Conservation (phyloP, 2,113 vertebrate genomes). For the Monopterus albus region DNA sequence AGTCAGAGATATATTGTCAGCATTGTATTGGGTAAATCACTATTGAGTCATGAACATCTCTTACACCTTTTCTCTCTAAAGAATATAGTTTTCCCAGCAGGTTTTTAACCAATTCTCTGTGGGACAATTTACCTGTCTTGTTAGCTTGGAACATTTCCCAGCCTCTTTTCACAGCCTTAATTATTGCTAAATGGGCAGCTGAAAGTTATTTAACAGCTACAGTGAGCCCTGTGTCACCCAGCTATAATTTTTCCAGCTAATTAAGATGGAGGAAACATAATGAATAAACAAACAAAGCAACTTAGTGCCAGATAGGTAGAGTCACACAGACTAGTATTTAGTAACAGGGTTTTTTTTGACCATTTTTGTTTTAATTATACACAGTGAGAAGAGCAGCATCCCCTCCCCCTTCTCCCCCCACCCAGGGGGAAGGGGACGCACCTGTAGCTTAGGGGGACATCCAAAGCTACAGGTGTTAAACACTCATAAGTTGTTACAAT, state of each 20-base stretch:
- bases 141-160: conserved; percentile 59
- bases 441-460: too few relatives aligned
- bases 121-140: conserved; percentile 66
- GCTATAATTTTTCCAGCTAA: conserved; percentile 53
- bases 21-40: background rate
- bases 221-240: conserved; percentile 40
- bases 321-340: conserved; percentile 31
- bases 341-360: conserved; percentile 12
- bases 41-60: conserved; percentile 33
- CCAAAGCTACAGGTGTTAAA: conserved; percentile 12
- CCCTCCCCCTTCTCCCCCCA: too few relatives aligned
- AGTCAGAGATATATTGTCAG: conserved; percentile 8
- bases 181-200: conserved; percentile 60
- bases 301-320: conserved; percentile 16
- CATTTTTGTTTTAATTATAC: conserved; percentile 22
- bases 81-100: conserved; percentile 42
- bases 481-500: conserved; percentile 3
- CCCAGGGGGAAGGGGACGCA: too few relatives aligned
- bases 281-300: conserved; percentile 47
- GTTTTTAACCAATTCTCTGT: conserved; percentile 45
- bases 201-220: conserved; percentile 62
- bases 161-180: conserved; percentile 57
- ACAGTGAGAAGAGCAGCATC: background rate
- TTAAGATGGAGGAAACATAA: conserved; percentile 43
- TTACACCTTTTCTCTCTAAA: conserved; percentile 16